Evolutionary conservation across 2,797 vertebrate genomes (phyloP).

Genomic region (Phylloscopus collybita): DNA sequence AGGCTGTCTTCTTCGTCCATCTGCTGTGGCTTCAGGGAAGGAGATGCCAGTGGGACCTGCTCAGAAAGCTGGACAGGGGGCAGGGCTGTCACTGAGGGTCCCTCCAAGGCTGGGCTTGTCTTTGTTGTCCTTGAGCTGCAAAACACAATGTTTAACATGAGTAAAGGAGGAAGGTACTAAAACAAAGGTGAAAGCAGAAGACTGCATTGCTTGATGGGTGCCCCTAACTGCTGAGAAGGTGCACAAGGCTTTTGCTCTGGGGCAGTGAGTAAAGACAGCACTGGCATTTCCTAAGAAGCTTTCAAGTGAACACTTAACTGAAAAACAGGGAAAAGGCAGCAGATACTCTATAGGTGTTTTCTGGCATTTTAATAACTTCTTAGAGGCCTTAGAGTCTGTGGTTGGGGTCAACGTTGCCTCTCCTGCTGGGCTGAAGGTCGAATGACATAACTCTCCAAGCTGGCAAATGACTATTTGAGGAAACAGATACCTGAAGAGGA

Average conservation of each 20-base stretch:
- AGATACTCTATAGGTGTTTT: not conserved
- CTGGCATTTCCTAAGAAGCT: not conserved
- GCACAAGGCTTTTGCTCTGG: not conserved
- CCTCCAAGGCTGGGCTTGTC: conserved; percentile 36
- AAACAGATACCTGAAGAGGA: not conserved
- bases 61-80: conserved; percentile 73
- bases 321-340: not conserved
- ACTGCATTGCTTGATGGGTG: not conserved
- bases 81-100: conserved; percentile 71
- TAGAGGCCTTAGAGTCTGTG: not conserved
- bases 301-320: not conserved
- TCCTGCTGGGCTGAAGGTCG: not conserved
- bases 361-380: not conserved
- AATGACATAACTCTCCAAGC: not conserved
- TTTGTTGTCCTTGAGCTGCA: conserved; percentile 67
- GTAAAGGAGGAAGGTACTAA: not conserved
- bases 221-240: not conserved
- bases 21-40: conserved; percentile 61
- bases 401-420: rapidly evolving
- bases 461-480: not conserved
- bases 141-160: not conserved
- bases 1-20: conserved; percentile 76
- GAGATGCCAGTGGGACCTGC: conserved; percentile 69
- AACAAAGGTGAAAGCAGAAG: not conserved
- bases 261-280: not conserved